Evolutionary conservation across 2,888 invertebrate species (phyloP), one percentile per base, ranked within the genome.

Genomic region (Drosophila sordidula): DNA sequence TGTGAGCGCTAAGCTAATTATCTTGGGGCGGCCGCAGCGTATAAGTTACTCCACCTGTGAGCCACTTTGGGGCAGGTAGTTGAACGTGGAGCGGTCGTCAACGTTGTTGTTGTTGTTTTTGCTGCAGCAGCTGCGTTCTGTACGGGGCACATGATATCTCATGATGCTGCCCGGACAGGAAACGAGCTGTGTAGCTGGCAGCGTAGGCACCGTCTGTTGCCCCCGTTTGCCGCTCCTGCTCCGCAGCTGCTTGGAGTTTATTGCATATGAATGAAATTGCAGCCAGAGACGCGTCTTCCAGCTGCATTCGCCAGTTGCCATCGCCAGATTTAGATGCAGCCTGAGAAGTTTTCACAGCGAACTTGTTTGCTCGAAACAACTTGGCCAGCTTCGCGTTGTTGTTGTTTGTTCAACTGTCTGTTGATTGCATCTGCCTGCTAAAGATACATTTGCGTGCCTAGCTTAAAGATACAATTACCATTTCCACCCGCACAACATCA

Each of bases 31-130:
- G 54, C 64, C 58, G 59, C 64, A 54, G 68, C 71, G 75, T 83
- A 88, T 83, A 84, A 84, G 85, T 84, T 84, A 84, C 83, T 87
- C 84, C 83, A 84, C 84, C 83, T 84, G 89, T 75, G 67, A 75
- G 71, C 71, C 75, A 71, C 84, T 68, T 62, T 61, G 64, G 75
- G 84, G 72, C 83, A 88, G 82, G 76, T 82, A 81, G 75, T 54
- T 66, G 64, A 38, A 42, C 55, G 55, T 57, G 57, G 39, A 22
- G 47, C 45, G 46, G 25, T 39, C 29, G 39, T 39, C 39, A 25
- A n/a, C 29, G 72, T 25, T 52, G 29, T 29, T 9, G 9, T 29
- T 29, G 9, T 29, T 29, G 49, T 39, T 62, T 55, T 39, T 62
- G 44, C 50, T 32, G 34, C 62, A 45, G 45, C 44, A 63, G 75